Evolutionary conservation across 1,140 invertebrate genomes (phyloP), one percentile per base, ranked within the genome.

Genomic region (Lasaia peninsularis): DNA sequence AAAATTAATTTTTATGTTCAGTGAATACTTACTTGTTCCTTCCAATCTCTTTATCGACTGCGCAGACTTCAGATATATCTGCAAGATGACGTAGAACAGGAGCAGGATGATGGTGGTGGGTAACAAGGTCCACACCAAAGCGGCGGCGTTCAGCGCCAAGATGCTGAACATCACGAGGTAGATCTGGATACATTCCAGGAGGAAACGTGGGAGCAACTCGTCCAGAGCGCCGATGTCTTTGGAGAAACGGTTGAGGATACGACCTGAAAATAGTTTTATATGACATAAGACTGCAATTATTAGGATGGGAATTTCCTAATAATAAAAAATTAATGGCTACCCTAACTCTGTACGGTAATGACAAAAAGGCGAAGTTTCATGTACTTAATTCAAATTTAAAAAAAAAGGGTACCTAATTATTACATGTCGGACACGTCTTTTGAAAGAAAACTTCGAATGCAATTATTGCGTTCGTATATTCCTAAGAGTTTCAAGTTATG

Each of bases 31-130:
- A 95, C 94, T 92, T 58, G 93, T 94, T 74, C 95, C 95, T 89
- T 98, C 96, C 12, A 98, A 79, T 52, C 96, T 89, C 80, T 98
- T 97, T 6, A 98, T 91, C 71, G 96, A 95, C 65, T 96, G 92
- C 0, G 95, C 96, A 0, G 95, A 95, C 50, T 92, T 92, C 8
- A 98, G 84, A 76, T 97, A 98, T 56, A 97, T 92, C 60, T 92
- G 91, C 12, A 96, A 86, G 11, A 96, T 91, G 57, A 91, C 92
- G 56, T 94, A 92, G 71, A 98, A 96, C 0, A 96, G 60, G 0
- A 92, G 69, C 2, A 91, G 88, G 1, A 98, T 89, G 12, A 95
- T 80, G 0, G 93, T 63, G 0, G 94, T 92, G 0, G 96, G 93
- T 7, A 94, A 73, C 1, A 96, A 60, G 44, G 97, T 93, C 88